A percentile compares a stretch with the other conserved stretches of the same genome.
Evolutionary conservation across 2,888 invertebrate genomes (phyloP).

Genomic region (Acrobasis consociella): DNA sequence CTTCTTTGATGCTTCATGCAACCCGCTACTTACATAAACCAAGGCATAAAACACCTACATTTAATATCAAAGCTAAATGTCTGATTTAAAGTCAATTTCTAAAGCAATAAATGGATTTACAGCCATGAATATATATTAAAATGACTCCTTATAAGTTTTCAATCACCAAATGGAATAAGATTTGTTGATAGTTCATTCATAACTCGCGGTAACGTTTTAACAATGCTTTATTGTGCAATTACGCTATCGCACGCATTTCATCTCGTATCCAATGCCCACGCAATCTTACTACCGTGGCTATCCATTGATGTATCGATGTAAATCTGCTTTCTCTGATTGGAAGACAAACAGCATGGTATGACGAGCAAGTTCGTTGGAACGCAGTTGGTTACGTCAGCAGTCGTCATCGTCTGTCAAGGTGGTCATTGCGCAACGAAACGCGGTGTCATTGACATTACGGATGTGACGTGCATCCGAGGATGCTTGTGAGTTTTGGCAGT

Average conservation of each 20-base stretch:
- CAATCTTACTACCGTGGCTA: conserved; percentile 33
- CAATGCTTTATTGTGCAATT: conserved; percentile 77
- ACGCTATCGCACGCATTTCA: conserved; percentile 71
- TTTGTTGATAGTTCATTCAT: conserved; percentile 63
- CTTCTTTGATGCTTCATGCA: not conserved
- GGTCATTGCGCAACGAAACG: conserved; percentile 69
- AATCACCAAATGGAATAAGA: conserved; percentile 38
- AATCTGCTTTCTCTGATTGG: conserved; percentile 3
- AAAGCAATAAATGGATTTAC: conserved; percentile 53
- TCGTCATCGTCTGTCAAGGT: conserved; percentile 74
- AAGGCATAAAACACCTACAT: conserved; percentile 29
- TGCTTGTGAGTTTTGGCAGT: conserved; percentile 55
- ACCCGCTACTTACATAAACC: conserved; percentile 16
- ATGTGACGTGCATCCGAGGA: conserved; percentile 56
- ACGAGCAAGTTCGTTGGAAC: conserved; percentile 30
- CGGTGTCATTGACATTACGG: conserved; percentile 77
- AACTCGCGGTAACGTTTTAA: conserved; percentile 59
- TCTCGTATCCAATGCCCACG: conserved; percentile 57
- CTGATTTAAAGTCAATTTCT: conserved; percentile 42
- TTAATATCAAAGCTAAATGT: conserved; percentile 32
- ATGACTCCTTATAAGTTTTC: conserved; percentile 48
- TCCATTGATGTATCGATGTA: conserved; percentile 36
- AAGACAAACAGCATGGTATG: conserved; percentile 37
- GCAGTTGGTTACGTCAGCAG: conserved; percentile 55
- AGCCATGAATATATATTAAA: conserved; percentile 45